A percentile compares a stretch with the other conserved stretches of the same genome.
phyloP scores from a whole-genome alignment of 2,888 invertebrate species.

The Drosophila quinaria region DNA sequence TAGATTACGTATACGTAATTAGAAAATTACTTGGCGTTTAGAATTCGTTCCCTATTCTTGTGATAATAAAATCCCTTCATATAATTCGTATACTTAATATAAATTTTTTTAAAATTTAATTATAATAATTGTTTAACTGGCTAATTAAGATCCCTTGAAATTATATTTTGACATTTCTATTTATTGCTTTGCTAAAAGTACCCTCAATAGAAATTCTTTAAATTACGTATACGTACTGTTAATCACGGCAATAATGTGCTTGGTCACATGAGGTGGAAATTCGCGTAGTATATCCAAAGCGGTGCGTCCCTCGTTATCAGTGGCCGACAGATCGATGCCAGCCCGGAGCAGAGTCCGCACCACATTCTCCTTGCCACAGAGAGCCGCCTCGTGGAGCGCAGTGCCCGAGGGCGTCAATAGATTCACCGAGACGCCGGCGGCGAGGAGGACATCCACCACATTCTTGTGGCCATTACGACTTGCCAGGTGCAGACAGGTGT shows the following conservation, averaged over 20 bases:
- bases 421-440: slow-evolving; percentile 95
- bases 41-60: too few species aligned
- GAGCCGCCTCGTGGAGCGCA: slow-evolving; percentile 96
- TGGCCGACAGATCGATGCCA: slow-evolving; percentile 93
- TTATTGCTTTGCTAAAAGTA: background rate
- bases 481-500: slow-evolving; percentile 97
- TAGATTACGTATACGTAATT: background rate
- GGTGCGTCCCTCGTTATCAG: slow-evolving; percentile 92
- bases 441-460: slow-evolving; percentile 93
- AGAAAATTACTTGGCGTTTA: too few species aligned
- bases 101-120: background rate
- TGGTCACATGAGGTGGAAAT: slow-evolving; percentile 95
- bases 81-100: background rate
- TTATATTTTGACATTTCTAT: too few species aligned
- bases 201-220: background rate
- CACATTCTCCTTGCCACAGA: slow-evolving; percentile 95
- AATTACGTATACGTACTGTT: slow-evolving; percentile 88
- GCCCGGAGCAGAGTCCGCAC: slow-evolving; percentile 92
- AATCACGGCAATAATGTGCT: slow-evolving; percentile 94
- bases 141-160: too few species aligned
- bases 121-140: background rate
- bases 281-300: slow-evolving; percentile 94
- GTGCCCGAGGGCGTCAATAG: slow-evolving; percentile 94
- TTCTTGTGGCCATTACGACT: slow-evolving; percentile 96
- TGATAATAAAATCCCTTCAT: too few species aligned